Base-by-base conservation (phyloP, 2,113 vertebrate genomes). In the Sceloporus tristichus region DNA sequence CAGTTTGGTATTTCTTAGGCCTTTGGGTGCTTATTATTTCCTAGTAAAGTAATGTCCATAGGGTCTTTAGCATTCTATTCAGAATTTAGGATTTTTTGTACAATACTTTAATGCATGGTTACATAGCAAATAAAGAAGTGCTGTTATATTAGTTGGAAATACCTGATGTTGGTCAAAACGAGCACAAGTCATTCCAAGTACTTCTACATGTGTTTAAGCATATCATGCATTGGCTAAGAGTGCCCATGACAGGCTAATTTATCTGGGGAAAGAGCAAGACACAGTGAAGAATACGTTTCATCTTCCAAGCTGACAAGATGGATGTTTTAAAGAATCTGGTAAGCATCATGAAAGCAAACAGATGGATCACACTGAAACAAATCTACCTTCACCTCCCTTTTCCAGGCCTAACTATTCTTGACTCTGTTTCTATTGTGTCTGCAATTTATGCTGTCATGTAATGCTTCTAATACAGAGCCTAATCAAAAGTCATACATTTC, bases 241-340 rank as follows among this genome's bases (percentile, higher is more conserved):
- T 68, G 76, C 62, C 70, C 76, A 53, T 86, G 85, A 86, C 85
- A 86, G 62, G 29, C 62, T 86, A 86, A 86, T 86, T 86, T 86
- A 86, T 79, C 62, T 78, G 62, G 19, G 84, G 75, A 68, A 79
- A 79, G 29, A 54, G 75, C 75, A 68, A 78, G 85, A 79, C 75
- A 86, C 62, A 79, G 62, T 86, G 75, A 79, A 79, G 85, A 79
- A 79, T 86, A 68, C 10, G 42, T 86, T 86, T 86, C 85, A 79
- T 86, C 85, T 86, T 68, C 19, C 27, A 53, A 11, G 40, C 23
- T 86, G 75, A 86, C 85, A 79, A 79, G 75, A 86, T 86, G 85
- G 75, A 86, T 86, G 76, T 65, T 53, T 85, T 78, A 42, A 86
- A 79, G 76, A 65, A 85, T 38, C 48, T 77, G 56, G 59, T 85